phyloP scores from a whole-genome alignment of 1,140 invertebrate genomes.

The Mizuhopecten yessoensis region DNA sequence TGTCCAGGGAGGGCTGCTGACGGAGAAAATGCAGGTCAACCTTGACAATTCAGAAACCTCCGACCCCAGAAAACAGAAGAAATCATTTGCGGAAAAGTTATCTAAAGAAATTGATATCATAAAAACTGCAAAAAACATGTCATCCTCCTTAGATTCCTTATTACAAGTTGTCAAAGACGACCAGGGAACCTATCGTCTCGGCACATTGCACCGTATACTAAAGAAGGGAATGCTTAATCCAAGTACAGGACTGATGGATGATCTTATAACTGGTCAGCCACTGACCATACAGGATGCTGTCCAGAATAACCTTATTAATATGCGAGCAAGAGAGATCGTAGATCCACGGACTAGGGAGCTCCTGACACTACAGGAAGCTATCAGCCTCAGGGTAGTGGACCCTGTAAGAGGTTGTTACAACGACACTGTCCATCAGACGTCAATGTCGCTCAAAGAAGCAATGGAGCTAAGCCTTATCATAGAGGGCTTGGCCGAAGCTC shows the following conservation, averaged over 20 bases:
- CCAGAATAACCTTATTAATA: slow-evolving; percentile 84
- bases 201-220: slow-evolving; percentile 73
- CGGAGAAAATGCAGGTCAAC: slow-evolving; percentile 8
- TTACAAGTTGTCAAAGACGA: slow-evolving; percentile 67
- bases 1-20: not conserved
- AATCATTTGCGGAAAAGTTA: not conserved
- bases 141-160: slow-evolving; percentile 76
- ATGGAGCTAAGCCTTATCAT: slow-evolving; percentile 56
- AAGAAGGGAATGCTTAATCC: slow-evolving; percentile 72
- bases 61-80: not conserved
- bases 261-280: slow-evolving; percentile 86
- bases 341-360: slow-evolving; percentile 67
- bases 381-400: slow-evolving; percentile 90
- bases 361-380: slow-evolving; percentile 84
- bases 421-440: slow-evolving; percentile 59
- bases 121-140: slow-evolving; percentile 67
- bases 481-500: slow-evolving; percentile 12
- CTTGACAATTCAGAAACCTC: not conserved
- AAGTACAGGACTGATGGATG: slow-evolving; percentile 86
- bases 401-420: slow-evolving; percentile 86
- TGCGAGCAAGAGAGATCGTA: slow-evolving; percentile 69
- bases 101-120: not conserved
- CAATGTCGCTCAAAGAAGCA: slow-evolving; percentile 61
- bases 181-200: slow-evolving; percentile 63
- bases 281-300: slow-evolving; percentile 86